A percentile compares a stretch with the other conserved stretches of the same genome.
These are phyloP conservation scores for Chaenogobius annularis DNA, from an alignment of 2,113 vertebrate species.

Conservation along the genomic window DNA sequence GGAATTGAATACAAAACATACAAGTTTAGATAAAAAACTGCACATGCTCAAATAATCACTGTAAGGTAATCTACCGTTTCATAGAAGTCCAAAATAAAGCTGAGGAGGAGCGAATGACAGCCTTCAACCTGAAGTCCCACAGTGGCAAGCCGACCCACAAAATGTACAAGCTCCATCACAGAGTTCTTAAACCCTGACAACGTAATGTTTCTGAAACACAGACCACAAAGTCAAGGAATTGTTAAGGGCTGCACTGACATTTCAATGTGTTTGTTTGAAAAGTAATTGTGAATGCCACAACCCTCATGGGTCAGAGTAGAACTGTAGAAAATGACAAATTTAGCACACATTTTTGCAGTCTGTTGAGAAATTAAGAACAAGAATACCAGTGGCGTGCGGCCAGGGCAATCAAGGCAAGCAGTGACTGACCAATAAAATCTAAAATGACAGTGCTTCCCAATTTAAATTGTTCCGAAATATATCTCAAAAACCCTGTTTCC, in stretches of 20 bases:
- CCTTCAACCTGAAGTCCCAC: conserved; percentile 81
- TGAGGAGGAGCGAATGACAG: conserved; percentile 80
- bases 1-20: neutral
- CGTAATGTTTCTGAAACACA: conserved; percentile 80
- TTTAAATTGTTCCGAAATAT: too few relatives aligned
- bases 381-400: too few relatives aligned
- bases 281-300: conserved; percentile 1
- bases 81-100: conserved; percentile 90
- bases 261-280: neutral
- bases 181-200: conserved; percentile 78
- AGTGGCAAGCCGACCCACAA: conserved; percentile 82
- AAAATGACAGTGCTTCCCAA: too few relatives aligned
- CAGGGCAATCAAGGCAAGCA: too few relatives aligned
- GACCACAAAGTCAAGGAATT: conserved; percentile 12
- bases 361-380: too few relatives aligned
- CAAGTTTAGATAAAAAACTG: neutral
- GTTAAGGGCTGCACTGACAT: neutral
- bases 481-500: too few relatives aligned
- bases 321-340: neutral
- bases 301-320: too few relatives aligned
- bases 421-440: too few relatives aligned
- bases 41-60: neutral
- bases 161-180: conserved; percentile 83
- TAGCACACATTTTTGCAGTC: neutral
- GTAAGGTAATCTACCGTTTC: conserved; percentile 76